Evolutionary conservation across 2,888 invertebrate genomes (phyloP).

Genomic region (Brenthis ino): DNA sequence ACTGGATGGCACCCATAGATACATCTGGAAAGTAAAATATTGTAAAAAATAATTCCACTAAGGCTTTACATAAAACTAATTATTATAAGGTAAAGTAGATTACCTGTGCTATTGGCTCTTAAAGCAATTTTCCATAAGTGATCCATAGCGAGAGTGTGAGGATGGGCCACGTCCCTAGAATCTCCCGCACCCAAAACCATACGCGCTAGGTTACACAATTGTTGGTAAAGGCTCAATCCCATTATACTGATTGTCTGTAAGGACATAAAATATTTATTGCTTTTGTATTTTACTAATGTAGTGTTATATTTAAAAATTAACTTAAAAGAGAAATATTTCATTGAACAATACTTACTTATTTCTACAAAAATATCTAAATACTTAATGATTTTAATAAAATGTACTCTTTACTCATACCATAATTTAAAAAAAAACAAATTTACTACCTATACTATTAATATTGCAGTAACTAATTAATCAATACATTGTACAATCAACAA

Average conservation of each 20-base stretch:
- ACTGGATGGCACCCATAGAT: constrained; percentile 96
- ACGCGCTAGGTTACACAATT: constrained; percentile 93
- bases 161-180: constrained; percentile 69
- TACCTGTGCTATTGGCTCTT: constrained; percentile 92
- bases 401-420: too few relatives aligned
- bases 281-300: too few relatives aligned
- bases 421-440: too few relatives aligned
- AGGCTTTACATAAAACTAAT: too few relatives aligned
- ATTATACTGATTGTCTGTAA: constrained; percentile 91
- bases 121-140: constrained; percentile 97
- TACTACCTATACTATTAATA: too few relatives aligned
- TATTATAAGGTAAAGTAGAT: not conserved
- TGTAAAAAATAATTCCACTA: not conserved
- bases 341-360: too few relatives aligned
- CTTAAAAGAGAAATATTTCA: too few relatives aligned
- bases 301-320: too few relatives aligned
- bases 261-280: too few relatives aligned
- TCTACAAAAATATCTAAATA: not conserved
- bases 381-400: too few relatives aligned
- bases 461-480: too few relatives aligned
- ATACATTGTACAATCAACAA: too few relatives aligned
- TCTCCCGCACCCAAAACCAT: constrained; percentile 88
- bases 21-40: constrained; percentile 83
- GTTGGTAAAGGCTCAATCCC: constrained; percentile 94
- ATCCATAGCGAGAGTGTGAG: constrained; percentile 91